Base-by-base conservation (phyloP, 2,797 vertebrate genomes). In the Microctenopoma stevenorrisi region DNA sequence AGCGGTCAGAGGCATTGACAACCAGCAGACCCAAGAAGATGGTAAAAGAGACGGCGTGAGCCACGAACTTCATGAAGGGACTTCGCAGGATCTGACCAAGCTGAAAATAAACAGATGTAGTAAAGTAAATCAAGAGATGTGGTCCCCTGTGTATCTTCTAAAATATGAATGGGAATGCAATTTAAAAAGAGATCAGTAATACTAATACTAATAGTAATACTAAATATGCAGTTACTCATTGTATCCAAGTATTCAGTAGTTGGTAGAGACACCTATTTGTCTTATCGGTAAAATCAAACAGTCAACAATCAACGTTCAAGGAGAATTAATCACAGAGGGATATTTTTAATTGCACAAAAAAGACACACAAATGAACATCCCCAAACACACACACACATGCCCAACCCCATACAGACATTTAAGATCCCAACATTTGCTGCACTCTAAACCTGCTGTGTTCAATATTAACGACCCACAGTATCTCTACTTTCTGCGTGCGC, bases 51-150 rank as follows among this genome's bases (percentile, higher is more conserved):
- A 98, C 96, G 0, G 97, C 97, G 1, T 99, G 97, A 47, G 97
- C 97, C 72, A 98, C 96, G 74, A 99, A 99, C 92, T 99, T 99
- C 97, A 98, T 99, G 85, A 99, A 99, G 51, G 97, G 97, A 57
- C 97, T 99, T 64, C 97, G 92, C 26, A 99, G 93, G 73, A 97
- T 96, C 81, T 95, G 95, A 81, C 97, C 97, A 74, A 99, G 62
- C 97, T 99, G 89, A 71, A 86, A 82, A 1, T 0, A 9, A 55
- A n/a, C 52, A 49, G 10, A 50, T 57, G 33, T 1, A 68, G 12
- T 18, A 50, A 50, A 54, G 12, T 18, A 52, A 50, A 54, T n/a
- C 37, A 66, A 3, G 26, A 11, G 16, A 50, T n/a, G 7, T 9
- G 9, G 1, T 37, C 9, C 9, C 10, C 2, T 43, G 44, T 28